Conservation (phyloP, 2,797 vertebrate genomes). For the Poliocrania exsul region DNA sequence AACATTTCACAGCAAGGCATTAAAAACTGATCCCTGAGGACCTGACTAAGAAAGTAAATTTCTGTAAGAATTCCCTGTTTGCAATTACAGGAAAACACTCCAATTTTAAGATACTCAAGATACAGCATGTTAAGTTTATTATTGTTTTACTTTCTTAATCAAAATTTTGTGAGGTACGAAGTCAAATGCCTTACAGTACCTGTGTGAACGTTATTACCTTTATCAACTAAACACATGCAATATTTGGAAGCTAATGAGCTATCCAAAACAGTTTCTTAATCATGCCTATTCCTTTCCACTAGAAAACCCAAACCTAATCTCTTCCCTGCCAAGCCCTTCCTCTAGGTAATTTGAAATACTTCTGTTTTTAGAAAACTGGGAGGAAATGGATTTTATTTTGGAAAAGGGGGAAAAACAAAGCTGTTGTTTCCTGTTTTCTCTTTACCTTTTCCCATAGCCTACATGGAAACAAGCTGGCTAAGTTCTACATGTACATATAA, state of each 20-base stretch:
- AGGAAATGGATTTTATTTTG: background rate
- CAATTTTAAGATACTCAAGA: background rate
- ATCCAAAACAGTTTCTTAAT: background rate
- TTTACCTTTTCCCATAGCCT: background rate
- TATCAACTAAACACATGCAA: background rate
- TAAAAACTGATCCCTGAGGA: slow-evolving; percentile 13
- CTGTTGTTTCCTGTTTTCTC: background rate
- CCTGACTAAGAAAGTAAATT: background rate
- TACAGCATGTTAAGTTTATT: background rate
- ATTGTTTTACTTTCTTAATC: background rate
- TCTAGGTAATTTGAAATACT: background rate
- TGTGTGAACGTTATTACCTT: background rate
- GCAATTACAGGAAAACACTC: background rate
- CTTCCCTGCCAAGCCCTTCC: background rate
- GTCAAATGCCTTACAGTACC: slow-evolving; percentile 10
- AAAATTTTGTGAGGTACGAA: slow-evolving; percentile 6
- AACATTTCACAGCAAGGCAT: background rate
- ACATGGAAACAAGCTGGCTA: background rate
- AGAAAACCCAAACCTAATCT: background rate
- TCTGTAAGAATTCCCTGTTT: background rate
- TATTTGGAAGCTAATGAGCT: slow-evolving; percentile 31
- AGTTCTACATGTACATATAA: background rate
- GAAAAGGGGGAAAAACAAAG: background rate
- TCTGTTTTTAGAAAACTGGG: background rate
- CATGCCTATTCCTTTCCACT: background rate